Percentiles rank a stretch among this genome's conserved stretches.
Evolutionary conservation across 1,140 invertebrate genomes (phyloP).

Genomic region (Trichonephila inaurata): DNA sequence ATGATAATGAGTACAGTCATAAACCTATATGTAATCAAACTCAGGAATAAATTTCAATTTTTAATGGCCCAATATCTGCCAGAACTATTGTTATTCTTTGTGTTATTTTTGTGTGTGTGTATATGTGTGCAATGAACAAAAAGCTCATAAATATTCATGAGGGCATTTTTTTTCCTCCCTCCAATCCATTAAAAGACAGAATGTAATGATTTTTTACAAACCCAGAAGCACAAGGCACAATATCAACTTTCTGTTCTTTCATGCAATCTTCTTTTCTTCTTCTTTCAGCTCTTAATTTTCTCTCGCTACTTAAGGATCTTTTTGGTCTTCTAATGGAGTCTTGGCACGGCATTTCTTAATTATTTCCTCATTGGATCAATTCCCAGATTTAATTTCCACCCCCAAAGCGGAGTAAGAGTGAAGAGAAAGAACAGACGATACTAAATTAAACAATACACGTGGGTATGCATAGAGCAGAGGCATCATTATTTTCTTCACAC

Average conservation of each 20-base stretch:
- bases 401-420: not conserved
- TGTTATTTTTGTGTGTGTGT: not conserved
- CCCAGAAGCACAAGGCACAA: not conserved
- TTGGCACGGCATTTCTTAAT: conserved; percentile 54
- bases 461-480: conserved; percentile 8
- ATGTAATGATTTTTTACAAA: conserved; percentile 11
- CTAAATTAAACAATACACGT: conserved; percentile 29
- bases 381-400: conserved; percentile 59
- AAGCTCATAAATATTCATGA: conserved; percentile 13
- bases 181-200: conserved; percentile 15
- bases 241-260: not conserved
- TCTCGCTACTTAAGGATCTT: conserved; percentile 48
- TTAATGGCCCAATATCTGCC: no score
- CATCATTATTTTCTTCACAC: not conserved
- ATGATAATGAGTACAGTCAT: no score
- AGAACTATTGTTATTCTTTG: not conserved
- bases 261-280: not conserved
- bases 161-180: not conserved
- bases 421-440: conserved; percentile 28
- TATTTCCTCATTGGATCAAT: conserved; percentile 66
- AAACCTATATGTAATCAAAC: no score
- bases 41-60: no score
- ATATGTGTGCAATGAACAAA: not conserved
- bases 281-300: conserved; percentile 39
- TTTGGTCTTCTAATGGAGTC: conserved; percentile 55